phyloP scores from a whole-genome alignment of 92 coral and sea anemone species.

The Parazoanthus darwini region DNA sequence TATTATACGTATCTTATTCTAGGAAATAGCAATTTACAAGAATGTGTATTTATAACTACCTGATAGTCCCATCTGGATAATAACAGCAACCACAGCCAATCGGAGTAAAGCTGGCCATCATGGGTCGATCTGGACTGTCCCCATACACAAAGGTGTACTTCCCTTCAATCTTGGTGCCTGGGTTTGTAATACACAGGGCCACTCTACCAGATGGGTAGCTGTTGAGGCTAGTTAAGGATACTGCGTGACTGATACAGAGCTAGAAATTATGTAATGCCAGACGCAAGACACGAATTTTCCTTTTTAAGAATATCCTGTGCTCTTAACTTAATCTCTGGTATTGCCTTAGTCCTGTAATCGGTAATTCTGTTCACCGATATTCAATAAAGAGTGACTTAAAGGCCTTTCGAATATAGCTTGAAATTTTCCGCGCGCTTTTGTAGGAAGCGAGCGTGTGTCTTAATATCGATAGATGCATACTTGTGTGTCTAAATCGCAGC shows the following conservation, averaged over 20 bases:
- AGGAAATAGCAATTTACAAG: too few species aligned
- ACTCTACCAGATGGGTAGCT: conserved; percentile 96
- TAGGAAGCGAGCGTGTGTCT: too few species aligned
- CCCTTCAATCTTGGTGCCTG: conserved; percentile 77
- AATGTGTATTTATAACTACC: conserved; percentile 40
- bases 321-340: background rate
- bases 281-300: too few species aligned
- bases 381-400: too few species aligned
- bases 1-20: too few species aligned
- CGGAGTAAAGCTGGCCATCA: conserved; percentile 83
- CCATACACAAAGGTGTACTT: conserved; percentile 85
- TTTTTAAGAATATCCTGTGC: too few species aligned
- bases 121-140: conserved; percentile 58
- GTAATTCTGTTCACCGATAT: background rate
- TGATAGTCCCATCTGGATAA: conserved; percentile 75
- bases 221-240: conserved; percentile 48
- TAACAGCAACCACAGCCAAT: conserved; percentile 80
- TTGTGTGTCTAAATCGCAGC: too few species aligned
- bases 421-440: too few species aligned
- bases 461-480: too few species aligned
- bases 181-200: conserved; percentile 76
- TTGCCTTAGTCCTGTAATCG: too few species aligned
- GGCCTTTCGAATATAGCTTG: too few species aligned
- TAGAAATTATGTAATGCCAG: background rate
- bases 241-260: background rate